Conservation (phyloP, 2,888 invertebrate species). For the Thereva unica region DNA sequence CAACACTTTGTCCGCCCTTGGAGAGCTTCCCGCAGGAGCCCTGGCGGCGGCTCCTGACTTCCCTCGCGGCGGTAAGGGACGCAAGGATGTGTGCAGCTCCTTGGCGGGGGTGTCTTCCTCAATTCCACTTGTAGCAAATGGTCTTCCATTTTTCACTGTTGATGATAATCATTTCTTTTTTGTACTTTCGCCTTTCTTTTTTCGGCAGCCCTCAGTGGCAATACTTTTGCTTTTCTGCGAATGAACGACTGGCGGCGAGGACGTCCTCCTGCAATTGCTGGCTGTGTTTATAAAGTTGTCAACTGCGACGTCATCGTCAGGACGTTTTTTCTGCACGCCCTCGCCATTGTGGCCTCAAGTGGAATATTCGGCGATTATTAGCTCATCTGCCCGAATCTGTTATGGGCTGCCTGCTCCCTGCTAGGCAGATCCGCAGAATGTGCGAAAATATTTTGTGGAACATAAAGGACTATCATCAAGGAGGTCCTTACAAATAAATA, state of each 20-base stretch:
- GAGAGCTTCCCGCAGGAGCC: too few relatives aligned
- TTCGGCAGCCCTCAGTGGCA: constrained; percentile 1
- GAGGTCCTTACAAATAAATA: too few relatives aligned
- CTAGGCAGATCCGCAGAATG: too few relatives aligned
- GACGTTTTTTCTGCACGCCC: neutral
- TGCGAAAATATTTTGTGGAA: too few relatives aligned
- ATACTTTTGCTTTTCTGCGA: too few relatives aligned
- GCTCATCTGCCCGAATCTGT: too few relatives aligned
- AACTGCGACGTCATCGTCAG: neutral
- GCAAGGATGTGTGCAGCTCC: constrained; percentile 15
- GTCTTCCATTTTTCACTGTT: constrained; percentile 28
- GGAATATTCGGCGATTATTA: too few relatives aligned
- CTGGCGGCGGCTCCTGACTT: constrained; percentile 6
- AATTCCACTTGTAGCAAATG: constrained; percentile 31
- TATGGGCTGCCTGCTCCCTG: too few relatives aligned
- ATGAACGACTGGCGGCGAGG: too few relatives aligned
- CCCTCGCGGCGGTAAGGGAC: constrained; percentile 9
- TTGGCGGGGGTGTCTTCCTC: constrained; percentile 15
- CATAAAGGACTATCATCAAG: too few relatives aligned
- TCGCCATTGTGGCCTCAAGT: too few relatives aligned
- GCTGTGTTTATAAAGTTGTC: constrained; percentile 30
- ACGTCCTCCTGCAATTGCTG: constrained; percentile 4
- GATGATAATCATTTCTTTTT: constrained; percentile 13
- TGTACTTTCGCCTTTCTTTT: neutral
- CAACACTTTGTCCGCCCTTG: constrained; percentile 27